phyloP scores from a whole-genome alignment of 2,113 vertebrate species.

The Bombycilla garrulus region DNA sequence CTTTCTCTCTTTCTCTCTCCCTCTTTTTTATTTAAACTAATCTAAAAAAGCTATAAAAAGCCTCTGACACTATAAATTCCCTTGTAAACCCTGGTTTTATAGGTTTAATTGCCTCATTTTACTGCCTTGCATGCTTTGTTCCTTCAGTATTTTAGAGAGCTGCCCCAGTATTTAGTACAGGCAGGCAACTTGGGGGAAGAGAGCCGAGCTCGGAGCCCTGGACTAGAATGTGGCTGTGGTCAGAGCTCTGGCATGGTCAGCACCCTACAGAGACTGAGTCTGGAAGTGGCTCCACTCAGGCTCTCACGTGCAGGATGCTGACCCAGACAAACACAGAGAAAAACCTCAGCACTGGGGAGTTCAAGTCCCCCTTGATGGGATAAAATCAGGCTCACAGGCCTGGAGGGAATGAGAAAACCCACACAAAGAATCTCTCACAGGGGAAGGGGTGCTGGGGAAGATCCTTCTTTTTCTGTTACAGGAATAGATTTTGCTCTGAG shows the following conservation, averaged over 20 bases:
- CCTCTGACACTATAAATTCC: constrained; percentile 81
- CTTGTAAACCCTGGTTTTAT: constrained; percentile 82
- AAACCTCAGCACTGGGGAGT: background rate
- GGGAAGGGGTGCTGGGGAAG: background rate
- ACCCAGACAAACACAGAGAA: background rate
- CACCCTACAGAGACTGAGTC: background rate
- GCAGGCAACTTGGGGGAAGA: constrained; percentile 24
- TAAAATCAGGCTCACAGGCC: background rate
- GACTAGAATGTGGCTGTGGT: background rate
- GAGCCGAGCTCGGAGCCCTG: background rate
- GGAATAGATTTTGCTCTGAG: background rate
- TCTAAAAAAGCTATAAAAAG: constrained; percentile 83
- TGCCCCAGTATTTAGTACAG: constrained; percentile 54
- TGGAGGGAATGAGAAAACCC: background rate
- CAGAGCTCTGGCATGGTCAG: constrained; percentile 10
- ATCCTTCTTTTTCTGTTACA: background rate
- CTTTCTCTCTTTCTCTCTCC: constrained; percentile 48
- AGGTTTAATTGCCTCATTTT: constrained; percentile 82
- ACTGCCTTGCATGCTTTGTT: constrained; percentile 75
- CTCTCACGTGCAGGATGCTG: background rate
- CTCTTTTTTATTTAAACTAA: constrained; percentile 77
- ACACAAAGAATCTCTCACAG: background rate
- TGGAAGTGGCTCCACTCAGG: constrained; percentile 22
- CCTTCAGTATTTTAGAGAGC: constrained; percentile 70
- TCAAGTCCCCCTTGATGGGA: background rate